Evolutionary conservation across 2,797 vertebrate genomes (phyloP).

Genomic region (Hydrophis major): DNA sequence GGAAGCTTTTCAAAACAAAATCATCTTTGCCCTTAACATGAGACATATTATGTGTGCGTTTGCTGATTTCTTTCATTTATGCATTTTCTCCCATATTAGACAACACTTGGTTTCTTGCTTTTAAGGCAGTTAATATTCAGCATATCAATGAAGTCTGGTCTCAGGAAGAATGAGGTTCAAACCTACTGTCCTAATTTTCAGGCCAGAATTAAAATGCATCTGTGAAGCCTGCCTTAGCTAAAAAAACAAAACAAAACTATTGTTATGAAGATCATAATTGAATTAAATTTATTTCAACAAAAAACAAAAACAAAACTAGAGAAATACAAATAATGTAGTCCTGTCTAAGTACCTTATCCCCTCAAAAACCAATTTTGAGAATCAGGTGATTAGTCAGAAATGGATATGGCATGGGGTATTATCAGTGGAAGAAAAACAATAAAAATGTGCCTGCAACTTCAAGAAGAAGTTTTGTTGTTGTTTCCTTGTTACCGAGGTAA

Average conservation of each 20-base stretch:
- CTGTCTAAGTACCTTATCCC: neutral
- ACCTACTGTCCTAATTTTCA: conserved; percentile 34
- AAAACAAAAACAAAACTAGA: neutral
- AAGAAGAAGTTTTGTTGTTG: neutral
- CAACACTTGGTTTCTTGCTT: conserved; percentile 53
- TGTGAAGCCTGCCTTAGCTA: conserved; percentile 20
- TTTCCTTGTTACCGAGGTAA: neutral
- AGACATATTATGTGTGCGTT: conserved; percentile 62
- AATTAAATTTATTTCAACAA: neutral
- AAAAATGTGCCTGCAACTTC: neutral
- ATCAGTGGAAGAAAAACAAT: neutral
- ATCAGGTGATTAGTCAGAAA: neutral
- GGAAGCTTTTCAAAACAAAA: conserved; percentile 51
- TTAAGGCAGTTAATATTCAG: conserved; percentile 46
- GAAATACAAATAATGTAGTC: neutral
- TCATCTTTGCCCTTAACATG: conserved; percentile 43
- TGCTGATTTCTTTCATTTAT: conserved; percentile 56
- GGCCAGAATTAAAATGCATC: conserved; percentile 44
- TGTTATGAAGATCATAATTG: conserved; percentile 1
- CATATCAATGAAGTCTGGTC: conserved; percentile 43
- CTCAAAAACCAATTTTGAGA: neutral
- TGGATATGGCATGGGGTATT: neutral
- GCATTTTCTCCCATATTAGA: conserved; percentile 47
- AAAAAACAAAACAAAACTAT: neutral
- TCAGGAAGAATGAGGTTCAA: conserved; percentile 38